Percentiles rank a stretch among this genome's conserved stretches.
phyloP scores from a whole-genome alignment of 2,888 invertebrate species.

The Cinara cedri region DNA sequence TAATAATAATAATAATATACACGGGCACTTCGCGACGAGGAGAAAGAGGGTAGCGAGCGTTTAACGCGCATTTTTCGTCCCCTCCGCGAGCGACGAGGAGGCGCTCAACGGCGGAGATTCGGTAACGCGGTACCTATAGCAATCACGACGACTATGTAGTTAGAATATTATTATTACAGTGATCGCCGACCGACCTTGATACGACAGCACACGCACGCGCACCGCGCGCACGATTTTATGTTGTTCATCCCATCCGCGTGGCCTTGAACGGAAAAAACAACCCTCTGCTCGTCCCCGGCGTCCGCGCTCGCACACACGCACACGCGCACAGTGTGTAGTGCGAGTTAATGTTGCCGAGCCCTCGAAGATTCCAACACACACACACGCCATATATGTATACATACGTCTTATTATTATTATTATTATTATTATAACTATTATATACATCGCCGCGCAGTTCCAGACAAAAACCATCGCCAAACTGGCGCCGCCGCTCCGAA shows the following conservation, averaged over 20 bases:
- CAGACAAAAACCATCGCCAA: constrained; percentile 57
- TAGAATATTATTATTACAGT: no score
- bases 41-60: constrained; percentile 1
- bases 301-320: background rate
- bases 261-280: constrained; percentile 35
- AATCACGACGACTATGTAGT: no score
- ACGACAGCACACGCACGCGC: constrained; percentile 18
- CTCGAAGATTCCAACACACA: constrained; percentile 38
- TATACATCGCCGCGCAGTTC: constrained; percentile 27
- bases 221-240: no score
- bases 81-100: constrained; percentile 6
- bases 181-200: constrained; percentile 49
- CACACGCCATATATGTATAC: background rate
- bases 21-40: background rate
- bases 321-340: background rate
- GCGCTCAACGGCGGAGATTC: background rate
- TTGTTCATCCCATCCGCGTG: background rate
- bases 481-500: constrained; percentile 55
- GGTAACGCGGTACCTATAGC: no score
- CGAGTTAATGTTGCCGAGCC: constrained; percentile 26
- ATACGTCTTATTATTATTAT: no score
- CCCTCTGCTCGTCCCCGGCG: constrained; percentile 38
- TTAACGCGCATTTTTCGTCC: constrained; percentile 48
- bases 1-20: no score
- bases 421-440: constrained; percentile 11